phyloP scores from a whole-genome alignment of 2,113 vertebrate genomes.

The Otolemur garnettii region DNA sequence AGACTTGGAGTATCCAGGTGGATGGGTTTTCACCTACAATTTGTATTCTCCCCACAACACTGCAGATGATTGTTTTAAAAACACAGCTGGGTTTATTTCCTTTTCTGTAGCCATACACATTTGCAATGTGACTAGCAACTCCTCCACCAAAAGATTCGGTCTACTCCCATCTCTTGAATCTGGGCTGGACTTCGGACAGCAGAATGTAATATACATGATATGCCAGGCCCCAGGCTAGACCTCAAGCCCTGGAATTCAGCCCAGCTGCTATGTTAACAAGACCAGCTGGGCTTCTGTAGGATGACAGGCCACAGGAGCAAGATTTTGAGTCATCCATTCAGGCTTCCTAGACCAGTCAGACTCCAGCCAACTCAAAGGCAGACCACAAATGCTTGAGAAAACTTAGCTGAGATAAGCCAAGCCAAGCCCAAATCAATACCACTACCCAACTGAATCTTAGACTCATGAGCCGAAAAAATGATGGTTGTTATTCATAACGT shows the following conservation, averaged over 20 bases:
- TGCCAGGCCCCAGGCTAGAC: not conserved
- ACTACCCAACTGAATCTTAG: not conserved
- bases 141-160: not conserved
- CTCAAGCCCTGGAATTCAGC: not conserved
- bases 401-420: not conserved
- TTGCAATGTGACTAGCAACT: not conserved
- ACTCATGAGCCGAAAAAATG: not conserved
- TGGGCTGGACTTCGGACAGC: not conserved
- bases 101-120: not conserved
- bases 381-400: not conserved
- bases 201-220: not conserved
- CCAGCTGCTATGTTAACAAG: not conserved
- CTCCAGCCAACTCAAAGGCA: not conserved
- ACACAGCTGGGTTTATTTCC: not conserved
- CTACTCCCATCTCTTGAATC: not conserved
- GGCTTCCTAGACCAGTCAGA: not conserved
- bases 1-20: not conserved
- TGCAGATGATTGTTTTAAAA: not conserved
- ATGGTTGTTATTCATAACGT: not conserved
- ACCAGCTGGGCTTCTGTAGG: not conserved
- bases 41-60: not conserved
- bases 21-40: not conserved
- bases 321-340: not conserved
- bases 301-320: not conserved
- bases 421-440: not conserved